Evolutionary conservation across 2,888 invertebrate genomes (phyloP), one percentile per base, ranked within the genome.

Genomic region (Scaeva pyrastri): DNA sequence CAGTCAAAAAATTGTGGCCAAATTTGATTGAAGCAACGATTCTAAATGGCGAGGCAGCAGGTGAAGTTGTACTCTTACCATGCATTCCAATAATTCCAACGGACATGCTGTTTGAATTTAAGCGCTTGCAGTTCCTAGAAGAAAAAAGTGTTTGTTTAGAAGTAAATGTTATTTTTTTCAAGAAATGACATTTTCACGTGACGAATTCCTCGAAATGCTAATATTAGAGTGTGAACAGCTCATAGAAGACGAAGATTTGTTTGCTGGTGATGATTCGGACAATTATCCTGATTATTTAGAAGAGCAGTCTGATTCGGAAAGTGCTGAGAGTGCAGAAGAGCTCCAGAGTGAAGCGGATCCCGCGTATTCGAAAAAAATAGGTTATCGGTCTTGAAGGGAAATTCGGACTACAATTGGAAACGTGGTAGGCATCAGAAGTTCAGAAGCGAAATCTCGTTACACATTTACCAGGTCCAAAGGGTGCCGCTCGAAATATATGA

Each of bases 201-300:
- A 45, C 26, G 55, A 78, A 55, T 62, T 21, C 0, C 1, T 78
- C 2, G 16, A 78, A 62, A 71, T 50, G 77, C 70, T 62, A 56
- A n/a, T 72, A 12, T 71, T 62, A 60, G 77, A 60, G 23, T 26
- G 43, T 31, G 36, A 77, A 21, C 66, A 26, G 8, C 45, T 56
- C 14, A 45, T 45, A 55, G 70, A 71, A 64, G 50, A 62, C 39
- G 60, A 31, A 60, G 77, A 66, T 66, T 48, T 62, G 14, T 75
- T 75, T 71, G 62, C 41, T 21, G 71, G 55, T 36, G 55, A 62
- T 55, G 64, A 78, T 78, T 56, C 78, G 36, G 71, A 78, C 45
- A 64, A 78, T 26, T 36, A 72, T 71, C 64, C 71, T n/a, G 56
- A 64, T 8, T 71, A 77, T 19, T 3, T 45, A 26, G 64, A 78